phyloP scores from a whole-genome alignment of 2,113 vertebrate species.

The Arvicanthis niloticus region DNA sequence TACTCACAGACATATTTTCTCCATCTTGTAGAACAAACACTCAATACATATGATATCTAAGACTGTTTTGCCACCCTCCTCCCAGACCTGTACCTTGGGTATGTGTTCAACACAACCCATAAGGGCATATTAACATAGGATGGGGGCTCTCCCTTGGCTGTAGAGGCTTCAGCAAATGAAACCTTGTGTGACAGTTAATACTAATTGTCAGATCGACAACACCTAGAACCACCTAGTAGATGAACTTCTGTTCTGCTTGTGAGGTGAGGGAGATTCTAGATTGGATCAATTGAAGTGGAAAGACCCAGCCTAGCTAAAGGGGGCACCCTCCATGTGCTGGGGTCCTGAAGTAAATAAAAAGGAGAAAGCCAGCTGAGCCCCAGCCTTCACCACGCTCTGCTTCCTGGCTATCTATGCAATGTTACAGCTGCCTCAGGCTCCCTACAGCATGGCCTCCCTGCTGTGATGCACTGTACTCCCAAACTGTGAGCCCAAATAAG shows the following conservation, averaged over 20 bases:
- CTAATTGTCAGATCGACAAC: background rate
- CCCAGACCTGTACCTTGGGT: background rate
- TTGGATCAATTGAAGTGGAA: background rate
- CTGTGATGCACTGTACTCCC: background rate
- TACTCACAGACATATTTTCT: background rate
- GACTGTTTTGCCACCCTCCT: background rate
- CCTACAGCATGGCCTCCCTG: background rate
- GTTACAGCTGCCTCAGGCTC: background rate
- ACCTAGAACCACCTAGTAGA: background rate
- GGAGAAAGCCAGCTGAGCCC: background rate
- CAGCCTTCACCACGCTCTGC: background rate
- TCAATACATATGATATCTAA: background rate
- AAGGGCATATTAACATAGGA: background rate
- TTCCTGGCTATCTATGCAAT: background rate
- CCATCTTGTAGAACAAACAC: background rate
- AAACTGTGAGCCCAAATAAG: background rate
- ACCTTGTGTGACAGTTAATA: background rate
- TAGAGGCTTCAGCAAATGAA: background rate
- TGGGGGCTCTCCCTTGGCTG: fast-evolving
- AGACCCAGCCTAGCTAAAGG: background rate
- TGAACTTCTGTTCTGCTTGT: background rate
- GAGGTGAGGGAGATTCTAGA: background rate
- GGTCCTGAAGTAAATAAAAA: background rate
- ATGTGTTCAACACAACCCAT: background rate
- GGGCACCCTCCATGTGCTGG: no score